A percentile compares a stretch with the other conserved stretches of the same genome.
Conservation (phyloP, 2,113 vertebrate genomes). For the Pagrus major region DNA sequence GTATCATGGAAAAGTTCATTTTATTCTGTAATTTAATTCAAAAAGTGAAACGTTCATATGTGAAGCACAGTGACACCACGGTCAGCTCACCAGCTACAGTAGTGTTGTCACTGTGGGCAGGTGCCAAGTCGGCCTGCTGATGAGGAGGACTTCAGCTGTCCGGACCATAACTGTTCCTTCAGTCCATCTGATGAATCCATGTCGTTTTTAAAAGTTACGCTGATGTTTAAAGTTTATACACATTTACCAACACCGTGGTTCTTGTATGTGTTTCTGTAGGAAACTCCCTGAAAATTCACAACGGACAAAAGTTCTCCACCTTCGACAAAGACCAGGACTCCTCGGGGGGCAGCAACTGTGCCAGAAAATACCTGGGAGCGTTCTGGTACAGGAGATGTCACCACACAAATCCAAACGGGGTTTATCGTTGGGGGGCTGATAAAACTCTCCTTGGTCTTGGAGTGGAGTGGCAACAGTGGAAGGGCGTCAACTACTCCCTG, state of each 20-base stretch:
- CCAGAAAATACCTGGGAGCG: rapidly evolving
- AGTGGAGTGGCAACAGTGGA: rapidly evolving
- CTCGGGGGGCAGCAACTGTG: constrained; percentile 24
- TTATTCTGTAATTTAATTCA: no score
- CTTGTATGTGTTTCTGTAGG: constrained; percentile 11
- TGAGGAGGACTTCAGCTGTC: no score
- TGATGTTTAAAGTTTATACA: no score
- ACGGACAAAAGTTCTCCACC: constrained; percentile 6
- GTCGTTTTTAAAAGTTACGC: no score
- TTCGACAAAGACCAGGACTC: constrained; percentile 19
- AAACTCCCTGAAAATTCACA: neutral
- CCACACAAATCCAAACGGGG: neutral
- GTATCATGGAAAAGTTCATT: no score
- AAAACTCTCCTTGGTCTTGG: rapidly evolving
- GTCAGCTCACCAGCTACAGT: no score
- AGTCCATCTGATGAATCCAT: no score
- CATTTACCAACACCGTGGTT: no score
- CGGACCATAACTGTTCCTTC: neutral
- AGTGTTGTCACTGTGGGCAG: no score
- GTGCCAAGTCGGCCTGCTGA: no score
- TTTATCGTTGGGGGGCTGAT: constrained; percentile 51
- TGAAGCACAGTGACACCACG: no score
- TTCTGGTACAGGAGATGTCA: constrained; percentile 58
- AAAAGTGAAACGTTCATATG: no score
- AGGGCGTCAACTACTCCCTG: constrained; percentile 14